phyloP scores from a whole-genome alignment of 2,113 vertebrate genomes.

The Lipophrys pholis region DNA sequence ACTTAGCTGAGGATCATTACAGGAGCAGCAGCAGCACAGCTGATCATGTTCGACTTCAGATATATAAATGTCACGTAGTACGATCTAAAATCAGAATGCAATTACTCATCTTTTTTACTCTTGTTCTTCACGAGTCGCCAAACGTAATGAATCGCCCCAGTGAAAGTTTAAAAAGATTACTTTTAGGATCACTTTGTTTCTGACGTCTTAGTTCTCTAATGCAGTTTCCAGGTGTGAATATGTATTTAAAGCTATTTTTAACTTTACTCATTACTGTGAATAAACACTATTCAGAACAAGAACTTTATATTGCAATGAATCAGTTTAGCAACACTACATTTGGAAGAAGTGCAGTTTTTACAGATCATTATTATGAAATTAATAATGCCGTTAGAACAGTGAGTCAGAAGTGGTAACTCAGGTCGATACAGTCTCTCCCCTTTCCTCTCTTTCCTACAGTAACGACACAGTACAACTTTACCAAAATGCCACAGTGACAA shows the following conservation, averaged over 20 bases:
- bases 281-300: too few species aligned
- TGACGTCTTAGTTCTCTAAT: conserved; percentile 8
- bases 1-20: conserved; percentile 26
- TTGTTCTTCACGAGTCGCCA: conserved; percentile 17
- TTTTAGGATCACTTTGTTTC: background rate
- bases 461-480: background rate
- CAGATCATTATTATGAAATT: too few species aligned
- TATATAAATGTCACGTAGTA: background rate
- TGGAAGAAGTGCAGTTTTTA: too few species aligned
- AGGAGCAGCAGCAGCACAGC: conserved; percentile 29
- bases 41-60: conserved; percentile 14
- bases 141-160: conserved; percentile 21
- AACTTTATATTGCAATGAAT: too few species aligned
- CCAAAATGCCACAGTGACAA: too few species aligned
- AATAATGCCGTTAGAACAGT: too few species aligned
- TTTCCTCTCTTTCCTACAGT: background rate
- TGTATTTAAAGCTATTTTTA: too few species aligned
- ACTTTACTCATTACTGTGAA: too few species aligned
- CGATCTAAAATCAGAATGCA: background rate
- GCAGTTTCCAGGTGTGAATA: conserved; percentile 2
- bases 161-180: background rate
- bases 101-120: conserved; percentile 3
- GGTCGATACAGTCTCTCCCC: background rate
- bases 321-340: too few species aligned
- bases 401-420: too few species aligned